A percentile compares a stretch with the other conserved stretches of the same genome.
Evolutionary conservation across 2,888 invertebrate genomes (phyloP).

Genomic region (Drosophila bunnanda): DNA sequence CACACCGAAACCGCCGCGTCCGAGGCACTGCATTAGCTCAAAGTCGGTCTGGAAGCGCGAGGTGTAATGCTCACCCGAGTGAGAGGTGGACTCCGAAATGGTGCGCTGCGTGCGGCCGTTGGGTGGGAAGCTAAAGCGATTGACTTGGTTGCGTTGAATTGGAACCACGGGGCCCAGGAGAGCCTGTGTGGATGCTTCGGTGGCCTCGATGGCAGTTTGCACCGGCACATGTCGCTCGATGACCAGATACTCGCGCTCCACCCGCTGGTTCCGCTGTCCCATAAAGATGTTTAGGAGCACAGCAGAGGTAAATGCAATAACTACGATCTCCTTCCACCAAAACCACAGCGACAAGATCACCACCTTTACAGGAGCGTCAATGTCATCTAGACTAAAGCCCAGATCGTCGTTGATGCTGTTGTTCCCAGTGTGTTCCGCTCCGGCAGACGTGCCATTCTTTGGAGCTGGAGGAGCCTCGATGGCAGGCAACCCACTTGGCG

Average conservation of each 20-base stretch:
- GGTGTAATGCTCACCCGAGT: slow-evolving; percentile 79
- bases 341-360: slow-evolving; percentile 91
- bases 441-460: slow-evolving; percentile 40
- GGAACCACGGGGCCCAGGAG: slow-evolving; percentile 70
- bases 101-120: slow-evolving; percentile 51
- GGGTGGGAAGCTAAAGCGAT: slow-evolving; percentile 46
- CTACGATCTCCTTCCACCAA: slow-evolving; percentile 93
- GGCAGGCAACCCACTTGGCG: slow-evolving; percentile 46
- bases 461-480: slow-evolving; percentile 36
- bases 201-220: slow-evolving; percentile 83
- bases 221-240: slow-evolving; percentile 84
- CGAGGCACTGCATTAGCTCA: slow-evolving; percentile 91
- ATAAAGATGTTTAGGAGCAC: slow-evolving; percentile 89
- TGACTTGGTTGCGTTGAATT: slow-evolving; percentile 34
- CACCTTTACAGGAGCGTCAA: slow-evolving; percentile 88
- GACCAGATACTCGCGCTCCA: slow-evolving; percentile 82
- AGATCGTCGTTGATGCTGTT: slow-evolving; percentile 71
- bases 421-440: slow-evolving; percentile 47
- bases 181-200: slow-evolving; percentile 80
- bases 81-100: slow-evolving; percentile 79
- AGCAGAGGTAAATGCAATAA: slow-evolving; percentile 90
- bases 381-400: slow-evolving; percentile 84
- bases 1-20: slow-evolving; percentile 97
- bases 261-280: slow-evolving; percentile 84
- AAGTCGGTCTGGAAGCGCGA: slow-evolving; percentile 94